phyloP scores from a whole-genome alignment of 1,140 invertebrate genomes.

The Conus ventricosus region DNA sequence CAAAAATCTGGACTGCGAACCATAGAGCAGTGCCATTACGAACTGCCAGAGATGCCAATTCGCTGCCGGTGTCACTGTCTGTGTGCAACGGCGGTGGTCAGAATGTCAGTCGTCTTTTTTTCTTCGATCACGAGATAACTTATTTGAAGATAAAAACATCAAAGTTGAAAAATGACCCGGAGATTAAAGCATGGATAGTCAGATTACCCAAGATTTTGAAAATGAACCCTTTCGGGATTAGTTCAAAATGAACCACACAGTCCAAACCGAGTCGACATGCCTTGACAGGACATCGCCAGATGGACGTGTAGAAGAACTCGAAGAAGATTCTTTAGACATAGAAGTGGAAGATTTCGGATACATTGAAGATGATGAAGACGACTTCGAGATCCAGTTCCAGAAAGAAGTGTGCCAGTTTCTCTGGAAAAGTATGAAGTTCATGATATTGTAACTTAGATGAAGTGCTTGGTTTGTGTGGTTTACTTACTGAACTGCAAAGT shows the following conservation, averaged over 20 bases:
- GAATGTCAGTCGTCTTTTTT: not conserved
- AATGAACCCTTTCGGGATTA: not conserved
- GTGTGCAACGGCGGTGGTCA: no score
- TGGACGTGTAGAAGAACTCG: not conserved
- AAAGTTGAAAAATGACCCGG: not conserved
- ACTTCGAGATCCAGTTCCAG: not conserved
- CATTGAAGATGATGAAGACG: slow-evolving; percentile 2
- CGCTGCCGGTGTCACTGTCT: no score
- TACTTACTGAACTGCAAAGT: no score
- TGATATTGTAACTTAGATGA: not conserved
- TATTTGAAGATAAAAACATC: not conserved
- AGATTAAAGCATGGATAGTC: slow-evolving; percentile 7
- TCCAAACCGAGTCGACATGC: not conserved
- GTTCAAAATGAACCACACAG: not conserved
- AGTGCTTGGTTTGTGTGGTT: no score
- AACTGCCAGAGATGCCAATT: not conserved
- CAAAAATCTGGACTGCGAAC: not conserved
- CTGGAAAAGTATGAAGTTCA: slow-evolving; percentile 24
- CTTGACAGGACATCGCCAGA: not conserved
- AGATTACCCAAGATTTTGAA: slow-evolving; percentile 18
- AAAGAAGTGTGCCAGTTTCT: slow-evolving; percentile 5
- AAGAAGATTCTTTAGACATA: not conserved
- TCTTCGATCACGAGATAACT: not conserved
- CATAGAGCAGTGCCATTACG: not conserved
- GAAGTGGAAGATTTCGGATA: slow-evolving; percentile 31